Conservation (phyloP, 2,797 vertebrate genomes). For the Bovichtus diacanthus region DNA sequence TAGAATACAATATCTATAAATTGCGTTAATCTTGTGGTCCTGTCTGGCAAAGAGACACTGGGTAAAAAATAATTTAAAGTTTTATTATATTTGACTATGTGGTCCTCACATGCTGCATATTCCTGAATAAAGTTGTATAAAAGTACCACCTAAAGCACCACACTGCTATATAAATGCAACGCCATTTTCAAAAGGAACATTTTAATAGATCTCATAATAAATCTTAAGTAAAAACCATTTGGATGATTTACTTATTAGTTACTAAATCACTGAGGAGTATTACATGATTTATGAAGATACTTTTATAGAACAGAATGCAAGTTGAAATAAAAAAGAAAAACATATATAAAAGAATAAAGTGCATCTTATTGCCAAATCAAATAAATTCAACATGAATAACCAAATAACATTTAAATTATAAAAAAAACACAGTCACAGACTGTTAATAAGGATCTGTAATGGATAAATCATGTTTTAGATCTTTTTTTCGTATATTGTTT, state of each 20-base stretch:
- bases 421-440: neutral
- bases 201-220: neutral
- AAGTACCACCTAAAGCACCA: neutral
- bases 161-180: too few species aligned
- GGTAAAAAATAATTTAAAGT: neutral
- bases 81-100: neutral
- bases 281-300: fast-evolving
- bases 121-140: neutral
- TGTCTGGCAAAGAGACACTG: neutral
- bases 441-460: neutral
- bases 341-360: too few species aligned
- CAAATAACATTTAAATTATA: neutral
- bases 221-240: neutral
- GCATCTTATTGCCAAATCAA: neutral
- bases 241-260: neutral
- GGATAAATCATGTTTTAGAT: neutral
- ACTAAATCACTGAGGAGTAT: neutral
- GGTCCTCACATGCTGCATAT: neutral
- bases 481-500: constrained; percentile 5
- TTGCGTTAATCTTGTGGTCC: neutral
- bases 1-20: neutral
- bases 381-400: neutral
- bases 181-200: neutral
- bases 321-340: neutral
- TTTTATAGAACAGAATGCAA: neutral